Percentiles rank a stretch among this genome's conserved stretches.
These are phyloP conservation scores for Silurus meridionalis DNA, from an alignment of 2,113 vertebrate species.

Conservation along the genomic window DNA sequence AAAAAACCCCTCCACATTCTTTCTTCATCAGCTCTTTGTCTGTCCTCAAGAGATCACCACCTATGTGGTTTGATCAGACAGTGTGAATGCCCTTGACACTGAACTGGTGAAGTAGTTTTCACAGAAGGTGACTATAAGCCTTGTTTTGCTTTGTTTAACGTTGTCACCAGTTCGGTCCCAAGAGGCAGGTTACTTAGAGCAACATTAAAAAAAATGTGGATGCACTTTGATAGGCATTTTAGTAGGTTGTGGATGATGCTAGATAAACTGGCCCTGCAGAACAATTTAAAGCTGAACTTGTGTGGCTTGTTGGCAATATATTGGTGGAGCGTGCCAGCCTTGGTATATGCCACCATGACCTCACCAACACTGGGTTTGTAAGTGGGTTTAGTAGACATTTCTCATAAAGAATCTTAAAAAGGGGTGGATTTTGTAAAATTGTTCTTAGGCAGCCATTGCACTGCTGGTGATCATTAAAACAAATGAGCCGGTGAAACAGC, in stretches of 20 bases:
- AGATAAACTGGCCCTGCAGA: slow-evolving; percentile 39
- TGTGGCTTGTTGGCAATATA: slow-evolving; percentile 41
- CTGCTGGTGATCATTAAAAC: slow-evolving; percentile 47
- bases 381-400: slow-evolving; percentile 46
- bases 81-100: slow-evolving; percentile 41
- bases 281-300: slow-evolving; percentile 37
- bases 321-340: slow-evolving; percentile 16
- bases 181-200: slow-evolving; percentile 29
- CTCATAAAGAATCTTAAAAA: slow-evolving; percentile 48
- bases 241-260: slow-evolving; percentile 44
- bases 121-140: slow-evolving; percentile 28
- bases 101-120: slow-evolving; percentile 39
- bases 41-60: slow-evolving; percentile 45
- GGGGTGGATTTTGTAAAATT: slow-evolving; percentile 47
- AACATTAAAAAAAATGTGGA: slow-evolving; percentile 40
- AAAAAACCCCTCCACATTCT: slow-evolving; percentile 38
- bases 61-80: slow-evolving; percentile 32
- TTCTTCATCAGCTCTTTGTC: slow-evolving; percentile 50
- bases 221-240: slow-evolving; percentile 17
- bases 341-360: slow-evolving; percentile 45
- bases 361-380: slow-evolving; percentile 42
- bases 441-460: slow-evolving; percentile 22
- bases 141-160: slow-evolving; percentile 35
- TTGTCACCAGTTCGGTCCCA: slow-evolving; percentile 37
- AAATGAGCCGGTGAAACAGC: slow-evolving; percentile 21